phyloP scores from a whole-genome alignment of 2,888 invertebrate species.

The Lithosia quadra region DNA sequence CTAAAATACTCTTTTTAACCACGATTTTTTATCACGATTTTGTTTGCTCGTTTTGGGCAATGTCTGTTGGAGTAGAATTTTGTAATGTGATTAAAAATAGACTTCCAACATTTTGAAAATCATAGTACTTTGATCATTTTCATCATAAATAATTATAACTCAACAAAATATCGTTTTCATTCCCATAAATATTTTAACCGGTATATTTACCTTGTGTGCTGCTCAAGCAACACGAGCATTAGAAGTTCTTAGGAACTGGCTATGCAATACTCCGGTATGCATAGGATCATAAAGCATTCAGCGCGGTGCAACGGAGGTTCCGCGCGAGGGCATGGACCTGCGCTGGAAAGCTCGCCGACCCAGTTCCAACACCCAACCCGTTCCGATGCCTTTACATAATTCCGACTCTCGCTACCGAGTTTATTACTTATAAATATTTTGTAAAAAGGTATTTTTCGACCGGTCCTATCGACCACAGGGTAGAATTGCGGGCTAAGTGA shows the following conservation, averaged over 20 bases:
- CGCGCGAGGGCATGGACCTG: conserved; percentile 60
- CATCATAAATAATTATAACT: not conserved
- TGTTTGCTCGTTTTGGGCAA: not conserved
- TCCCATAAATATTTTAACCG: not conserved
- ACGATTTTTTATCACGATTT: not conserved
- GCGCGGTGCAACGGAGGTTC: conserved; percentile 28
- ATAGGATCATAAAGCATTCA: conserved; percentile 44
- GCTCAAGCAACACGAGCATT: conserved; percentile 18
- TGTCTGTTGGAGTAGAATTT: not conserved
- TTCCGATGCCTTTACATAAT: conserved; percentile 64
- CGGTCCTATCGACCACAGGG: conserved; percentile 32
- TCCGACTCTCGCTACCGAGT: conserved; percentile 59
- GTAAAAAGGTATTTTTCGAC: conserved; percentile 33
- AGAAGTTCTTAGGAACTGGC: conserved; percentile 26
- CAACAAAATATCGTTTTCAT: not conserved
- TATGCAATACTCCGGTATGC: conserved; percentile 28
- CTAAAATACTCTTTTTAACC: not conserved
- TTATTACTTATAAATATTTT: conserved; percentile 46
- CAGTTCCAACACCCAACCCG: conserved; percentile 63
- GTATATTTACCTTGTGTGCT: not conserved
- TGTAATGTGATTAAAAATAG: not conserved
- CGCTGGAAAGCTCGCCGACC: conserved; percentile 77
- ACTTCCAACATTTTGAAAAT: not conserved
- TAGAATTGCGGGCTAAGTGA: conserved; percentile 35
- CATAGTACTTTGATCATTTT: not conserved